phyloP scores from a whole-genome alignment of 2,113 vertebrate genomes.

The Lasiurus cinereus region DNA sequence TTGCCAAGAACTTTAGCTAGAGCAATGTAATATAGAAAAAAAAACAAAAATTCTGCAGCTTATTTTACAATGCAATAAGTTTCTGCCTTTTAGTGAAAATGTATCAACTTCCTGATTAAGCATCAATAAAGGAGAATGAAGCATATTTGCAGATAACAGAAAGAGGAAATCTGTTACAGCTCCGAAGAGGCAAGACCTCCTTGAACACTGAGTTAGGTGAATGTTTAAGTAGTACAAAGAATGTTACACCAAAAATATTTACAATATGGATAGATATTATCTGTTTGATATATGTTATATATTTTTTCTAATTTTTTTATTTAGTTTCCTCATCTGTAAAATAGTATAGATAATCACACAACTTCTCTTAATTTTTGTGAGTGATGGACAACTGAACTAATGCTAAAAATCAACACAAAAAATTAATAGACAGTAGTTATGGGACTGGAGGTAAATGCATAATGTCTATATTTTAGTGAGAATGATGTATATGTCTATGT shows the following conservation, averaged over 20 bases:
- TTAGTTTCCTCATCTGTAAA: neutral
- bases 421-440: neutral
- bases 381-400: neutral
- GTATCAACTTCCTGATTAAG: neutral
- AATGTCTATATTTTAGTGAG: neutral
- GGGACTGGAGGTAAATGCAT: fast-evolving
- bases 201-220: neutral
- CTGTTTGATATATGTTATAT: neutral
- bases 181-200: neutral
- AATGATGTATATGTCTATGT: neutral
- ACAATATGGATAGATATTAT: neutral
- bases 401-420: neutral
- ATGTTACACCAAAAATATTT: neutral
- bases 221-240: neutral
- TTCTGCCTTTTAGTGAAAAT: neutral
- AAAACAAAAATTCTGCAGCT: neutral
- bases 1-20: neutral
- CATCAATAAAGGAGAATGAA: neutral
- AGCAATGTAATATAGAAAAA: neutral
- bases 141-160: neutral
- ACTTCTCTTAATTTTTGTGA: neutral
- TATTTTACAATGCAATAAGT: neutral
- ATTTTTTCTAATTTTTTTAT: neutral
- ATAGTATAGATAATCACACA: neutral
- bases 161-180: neutral